phyloP scores from a whole-genome alignment of 2,888 invertebrate species.

The Parascotia fuliginaria region DNA sequence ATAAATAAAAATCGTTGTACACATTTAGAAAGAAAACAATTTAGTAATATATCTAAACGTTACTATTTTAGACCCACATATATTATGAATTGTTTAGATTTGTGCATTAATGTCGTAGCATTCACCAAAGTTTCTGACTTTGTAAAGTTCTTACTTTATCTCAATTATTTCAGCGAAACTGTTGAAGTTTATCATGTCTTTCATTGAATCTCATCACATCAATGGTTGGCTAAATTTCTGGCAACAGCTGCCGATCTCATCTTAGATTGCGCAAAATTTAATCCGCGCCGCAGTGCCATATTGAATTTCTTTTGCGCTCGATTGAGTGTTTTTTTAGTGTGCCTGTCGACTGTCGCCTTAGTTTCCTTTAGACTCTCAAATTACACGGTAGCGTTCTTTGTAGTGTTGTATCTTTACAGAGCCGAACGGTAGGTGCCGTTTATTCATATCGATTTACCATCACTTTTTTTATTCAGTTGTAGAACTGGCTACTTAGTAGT shows the following conservation, averaged over 20 bases:
- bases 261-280: slow-evolving; percentile 82
- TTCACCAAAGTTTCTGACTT: slow-evolving; percentile 18
- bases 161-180: slow-evolving; percentile 48
- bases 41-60: slow-evolving; percentile 19
- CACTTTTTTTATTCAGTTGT: slow-evolving; percentile 50
- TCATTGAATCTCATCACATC: slow-evolving; percentile 64
- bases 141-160: slow-evolving; percentile 39
- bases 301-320: slow-evolving; percentile 81
- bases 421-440: slow-evolving; percentile 61
- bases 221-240: slow-evolving; percentile 70
- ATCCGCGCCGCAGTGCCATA: slow-evolving; percentile 77
- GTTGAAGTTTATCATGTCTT: slow-evolving; percentile 57
- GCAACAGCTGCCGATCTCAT: slow-evolving; percentile 77
- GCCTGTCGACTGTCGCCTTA: slow-evolving; percentile 79
- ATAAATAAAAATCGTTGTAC: slow-evolving; percentile 33
- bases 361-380: slow-evolving; percentile 75
- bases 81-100: slow-evolving; percentile 37
- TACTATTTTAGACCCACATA: slow-evolving; percentile 29
- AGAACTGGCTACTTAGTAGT: slow-evolving; percentile 52
- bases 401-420: slow-evolving; percentile 68
- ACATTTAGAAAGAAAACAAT: slow-evolving; percentile 20
- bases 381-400: slow-evolving; percentile 83
- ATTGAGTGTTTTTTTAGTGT: slow-evolving; percentile 76
- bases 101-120: slow-evolving; percentile 30
- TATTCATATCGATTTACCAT: slow-evolving; percentile 67